Evolutionary conservation across 2,113 vertebrate genomes (phyloP).

Genomic region (Pavo muticus): DNA sequence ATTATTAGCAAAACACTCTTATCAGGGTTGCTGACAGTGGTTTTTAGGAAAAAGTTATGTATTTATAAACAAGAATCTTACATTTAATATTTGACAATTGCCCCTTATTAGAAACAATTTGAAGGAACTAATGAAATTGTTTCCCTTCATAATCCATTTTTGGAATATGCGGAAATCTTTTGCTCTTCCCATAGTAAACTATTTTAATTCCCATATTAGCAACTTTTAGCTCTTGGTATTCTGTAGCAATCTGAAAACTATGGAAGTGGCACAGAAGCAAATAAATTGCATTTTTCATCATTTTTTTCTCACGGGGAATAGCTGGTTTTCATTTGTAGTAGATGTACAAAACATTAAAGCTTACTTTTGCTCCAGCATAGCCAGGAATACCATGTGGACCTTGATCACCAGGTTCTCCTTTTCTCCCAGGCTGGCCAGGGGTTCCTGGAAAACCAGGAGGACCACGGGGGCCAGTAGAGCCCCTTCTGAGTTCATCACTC

Average conservation of each 20-base stretch:
- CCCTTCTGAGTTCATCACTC: conserved; percentile 41
- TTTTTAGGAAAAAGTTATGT: background rate
- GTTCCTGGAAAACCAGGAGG: conserved; percentile 77
- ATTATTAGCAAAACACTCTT: background rate
- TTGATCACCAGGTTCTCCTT: conserved; percentile 79
- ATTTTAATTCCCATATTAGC: background rate
- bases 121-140: background rate
- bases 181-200: background rate
- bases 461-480: conserved; percentile 73
- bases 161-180: background rate
- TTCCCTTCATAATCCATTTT: background rate
- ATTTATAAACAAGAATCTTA: background rate
- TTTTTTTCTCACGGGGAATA: background rate
- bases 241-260: background rate
- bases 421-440: conserved; percentile 70
- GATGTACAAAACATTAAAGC: background rate
- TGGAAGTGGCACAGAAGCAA: background rate
- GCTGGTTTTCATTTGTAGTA: background rate
- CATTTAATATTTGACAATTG: background rate
- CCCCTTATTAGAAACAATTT: background rate
- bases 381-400: conserved; percentile 85
- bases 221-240: background rate
- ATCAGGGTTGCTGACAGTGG: background rate
- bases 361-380: conserved; percentile 80
- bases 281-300: rapidly evolving